Conservation (phyloP, 1,140 invertebrate species). For the Drosophila eugracilis region DNA sequence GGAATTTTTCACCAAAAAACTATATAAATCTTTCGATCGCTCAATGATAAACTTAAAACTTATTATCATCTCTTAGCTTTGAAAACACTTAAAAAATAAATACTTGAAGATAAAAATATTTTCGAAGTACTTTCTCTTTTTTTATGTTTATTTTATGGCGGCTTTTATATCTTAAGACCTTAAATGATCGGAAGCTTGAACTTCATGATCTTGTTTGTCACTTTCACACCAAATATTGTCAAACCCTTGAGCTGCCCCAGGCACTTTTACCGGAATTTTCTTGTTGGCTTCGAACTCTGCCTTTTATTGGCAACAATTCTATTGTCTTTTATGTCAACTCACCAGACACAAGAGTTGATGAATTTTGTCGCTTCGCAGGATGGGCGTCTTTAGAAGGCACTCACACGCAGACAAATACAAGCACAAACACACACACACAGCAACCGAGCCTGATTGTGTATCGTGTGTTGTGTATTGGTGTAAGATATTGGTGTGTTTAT, state of each 20-base stretch:
- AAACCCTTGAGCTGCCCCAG: neutral
- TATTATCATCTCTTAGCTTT: too few relatives aligned
- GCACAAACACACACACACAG: conserved; percentile 1
- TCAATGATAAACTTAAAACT: too few relatives aligned
- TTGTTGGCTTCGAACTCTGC: conserved; percentile 1
- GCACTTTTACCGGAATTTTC: conserved; percentile 14
- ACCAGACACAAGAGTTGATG: conserved; percentile 65
- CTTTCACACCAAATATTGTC: conserved; percentile 12
- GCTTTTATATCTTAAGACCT: too few relatives aligned
- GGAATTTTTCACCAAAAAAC: too few relatives aligned
- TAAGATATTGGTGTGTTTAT: conserved; percentile 26
- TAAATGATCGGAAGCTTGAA: conserved; percentile 4
- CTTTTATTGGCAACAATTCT: conserved; percentile 14
- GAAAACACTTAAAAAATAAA: too few relatives aligned
- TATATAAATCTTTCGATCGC: too few relatives aligned
- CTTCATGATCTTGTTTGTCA: conserved; percentile 6
- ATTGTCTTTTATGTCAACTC: conserved; percentile 56
- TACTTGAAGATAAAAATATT: too few relatives aligned
- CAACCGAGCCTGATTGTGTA: neutral
- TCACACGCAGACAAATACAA: neutral
- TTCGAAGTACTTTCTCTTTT: too few relatives aligned
- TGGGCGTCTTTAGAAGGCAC: conserved; percentile 9
- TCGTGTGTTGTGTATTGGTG: conserved; percentile 14
- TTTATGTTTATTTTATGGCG: too few relatives aligned
- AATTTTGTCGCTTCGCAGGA: conserved; percentile 43